Percentiles rank a stretch among this genome's conserved stretches.
Conservation (phyloP, 2,113 vertebrate genomes). For the Zosterops hypoxanthus region DNA sequence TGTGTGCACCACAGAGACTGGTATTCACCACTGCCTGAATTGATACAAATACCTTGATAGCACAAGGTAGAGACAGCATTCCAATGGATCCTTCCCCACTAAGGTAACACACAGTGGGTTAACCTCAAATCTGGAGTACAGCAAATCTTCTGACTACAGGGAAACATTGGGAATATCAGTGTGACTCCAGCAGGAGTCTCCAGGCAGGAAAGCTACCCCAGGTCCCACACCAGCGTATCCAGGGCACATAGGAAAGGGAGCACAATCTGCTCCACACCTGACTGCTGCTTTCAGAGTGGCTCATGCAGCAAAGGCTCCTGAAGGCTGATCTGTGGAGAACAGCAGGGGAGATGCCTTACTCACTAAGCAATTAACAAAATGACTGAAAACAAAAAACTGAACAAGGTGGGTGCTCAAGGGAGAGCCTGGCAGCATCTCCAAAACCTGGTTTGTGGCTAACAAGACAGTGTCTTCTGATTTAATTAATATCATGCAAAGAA, state of each 20-base stretch:
- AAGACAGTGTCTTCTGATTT: background rate
- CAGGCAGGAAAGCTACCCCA: background rate
- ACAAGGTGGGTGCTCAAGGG: background rate
- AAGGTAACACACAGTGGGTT: background rate
- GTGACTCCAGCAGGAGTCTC: background rate
- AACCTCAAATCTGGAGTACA: background rate
- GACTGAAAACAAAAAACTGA: background rate
- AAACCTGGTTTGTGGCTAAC: background rate
- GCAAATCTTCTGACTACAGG: background rate
- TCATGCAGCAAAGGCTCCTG: background rate
- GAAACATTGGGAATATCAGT: background rate
- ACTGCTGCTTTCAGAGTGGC: background rate
- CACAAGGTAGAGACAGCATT: background rate
- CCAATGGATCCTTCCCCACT: background rate
- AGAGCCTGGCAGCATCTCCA: background rate
- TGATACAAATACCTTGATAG: background rate
- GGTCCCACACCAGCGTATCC: background rate
- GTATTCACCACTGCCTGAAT: background rate
- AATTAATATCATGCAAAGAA: background rate
- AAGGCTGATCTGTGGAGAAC: fast-evolving
- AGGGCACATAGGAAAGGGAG: background rate
- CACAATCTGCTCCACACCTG: fast-evolving
- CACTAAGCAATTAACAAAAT: background rate
- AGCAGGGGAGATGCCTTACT: background rate
- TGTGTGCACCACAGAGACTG: too few relatives aligned